These are phyloP conservation scores for Heliothis virescens DNA, from an alignment of 1,140 invertebrate genomes.

Conservation along the genomic window DNA sequence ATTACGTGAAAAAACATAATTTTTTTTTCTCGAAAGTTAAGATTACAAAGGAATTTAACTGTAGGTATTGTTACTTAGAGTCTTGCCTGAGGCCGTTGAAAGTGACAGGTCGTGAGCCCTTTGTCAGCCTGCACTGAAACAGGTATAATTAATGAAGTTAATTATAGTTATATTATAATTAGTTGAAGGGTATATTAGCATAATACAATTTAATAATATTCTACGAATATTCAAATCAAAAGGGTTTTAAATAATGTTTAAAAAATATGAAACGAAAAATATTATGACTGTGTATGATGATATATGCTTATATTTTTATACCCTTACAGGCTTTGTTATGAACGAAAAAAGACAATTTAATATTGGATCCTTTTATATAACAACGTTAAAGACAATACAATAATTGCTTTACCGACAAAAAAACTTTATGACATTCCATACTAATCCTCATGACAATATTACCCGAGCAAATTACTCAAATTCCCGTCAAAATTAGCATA, in stretches of 20 bases:
- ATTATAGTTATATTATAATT: conserved; percentile 21
- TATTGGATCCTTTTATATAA: too few species aligned
- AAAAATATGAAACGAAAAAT: too few species aligned
- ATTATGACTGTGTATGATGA: too few species aligned
- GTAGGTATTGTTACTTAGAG: conserved; percentile 12
- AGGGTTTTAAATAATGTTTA: too few species aligned
- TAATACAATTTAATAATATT: too few species aligned
- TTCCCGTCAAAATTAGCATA: conserved; percentile 35
- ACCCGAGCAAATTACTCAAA: conserved; percentile 33
- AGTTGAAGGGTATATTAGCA: neutral
- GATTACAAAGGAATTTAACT: neutral
- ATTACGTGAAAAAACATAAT: too few species aligned
- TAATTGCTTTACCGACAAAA: too few species aligned
- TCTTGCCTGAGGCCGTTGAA: neutral
- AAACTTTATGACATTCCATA: neutral
- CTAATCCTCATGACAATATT: conserved; percentile 5
- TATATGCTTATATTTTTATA: too few species aligned
- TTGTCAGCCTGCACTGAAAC: conserved; percentile 3
- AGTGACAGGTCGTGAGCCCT: conserved; percentile 5
- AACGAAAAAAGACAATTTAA: too few species aligned
- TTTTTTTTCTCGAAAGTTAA: neutral
- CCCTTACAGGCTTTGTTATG: too few species aligned
- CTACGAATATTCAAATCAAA: too few species aligned
- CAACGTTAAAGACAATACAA: neutral
- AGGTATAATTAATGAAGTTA: conserved; percentile 28